Conservation (phyloP, 2,113 vertebrate species). For the Larimichthys polyactis region DNA sequence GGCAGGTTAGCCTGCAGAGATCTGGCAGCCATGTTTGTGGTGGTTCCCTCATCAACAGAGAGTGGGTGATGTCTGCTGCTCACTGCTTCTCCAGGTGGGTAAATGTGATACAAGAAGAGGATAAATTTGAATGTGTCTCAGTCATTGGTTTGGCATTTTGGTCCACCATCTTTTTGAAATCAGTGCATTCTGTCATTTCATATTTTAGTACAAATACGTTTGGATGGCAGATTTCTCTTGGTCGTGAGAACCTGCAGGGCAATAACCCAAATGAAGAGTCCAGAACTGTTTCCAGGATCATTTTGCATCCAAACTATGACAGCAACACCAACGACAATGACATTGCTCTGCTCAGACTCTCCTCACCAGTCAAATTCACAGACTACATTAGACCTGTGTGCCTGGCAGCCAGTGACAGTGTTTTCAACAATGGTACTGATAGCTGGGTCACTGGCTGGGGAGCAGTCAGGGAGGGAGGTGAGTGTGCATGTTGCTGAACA, state of each 20-base stretch:
- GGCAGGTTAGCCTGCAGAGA: constrained; percentile 78
- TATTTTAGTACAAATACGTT: constrained; percentile 3
- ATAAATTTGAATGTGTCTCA: no score
- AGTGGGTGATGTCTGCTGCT: no score
- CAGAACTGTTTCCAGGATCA: constrained; percentile 28
- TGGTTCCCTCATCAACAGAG: constrained; percentile 73
- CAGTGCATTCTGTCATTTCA: no score
- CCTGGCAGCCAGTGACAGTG: constrained; percentile 78
- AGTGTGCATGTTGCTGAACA: neutral
- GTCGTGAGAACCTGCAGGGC: constrained; percentile 53
- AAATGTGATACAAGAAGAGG: no score
- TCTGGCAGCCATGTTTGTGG: constrained; percentile 73
- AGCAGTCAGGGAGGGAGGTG: constrained; percentile 79
- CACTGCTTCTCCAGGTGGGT: no score
- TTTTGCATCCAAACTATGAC: constrained; percentile 72
- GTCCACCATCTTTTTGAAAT: no score
- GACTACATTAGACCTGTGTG: constrained; percentile 84
- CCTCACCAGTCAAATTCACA: constrained; percentile 70
- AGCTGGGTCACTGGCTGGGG: constrained; percentile 90
- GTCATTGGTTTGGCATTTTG: no score
- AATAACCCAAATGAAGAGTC: constrained; percentile 41
- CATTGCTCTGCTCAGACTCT: constrained; percentile 82
- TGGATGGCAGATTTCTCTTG: constrained; percentile 45
- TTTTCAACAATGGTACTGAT: constrained; percentile 77
- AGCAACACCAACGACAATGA: constrained; percentile 74